Conservation (phyloP, 1,140 invertebrate genomes). For the Drosophila kurseongensis region DNA sequence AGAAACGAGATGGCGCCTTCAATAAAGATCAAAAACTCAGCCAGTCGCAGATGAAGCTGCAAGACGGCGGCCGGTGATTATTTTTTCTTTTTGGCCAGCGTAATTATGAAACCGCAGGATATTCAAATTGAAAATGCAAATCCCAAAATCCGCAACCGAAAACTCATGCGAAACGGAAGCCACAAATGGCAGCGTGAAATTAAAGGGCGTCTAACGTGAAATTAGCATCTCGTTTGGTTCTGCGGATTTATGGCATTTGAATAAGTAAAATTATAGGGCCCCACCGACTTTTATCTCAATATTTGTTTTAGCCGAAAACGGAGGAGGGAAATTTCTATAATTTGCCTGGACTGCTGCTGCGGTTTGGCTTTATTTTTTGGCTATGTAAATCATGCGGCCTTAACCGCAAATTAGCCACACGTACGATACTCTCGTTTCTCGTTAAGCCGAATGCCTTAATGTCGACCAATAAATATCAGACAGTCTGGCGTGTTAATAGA, state of each 20-base stretch:
- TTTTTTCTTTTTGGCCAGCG: background rate
- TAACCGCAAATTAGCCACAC: constrained; percentile 81
- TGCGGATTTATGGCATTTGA: constrained; percentile 72
- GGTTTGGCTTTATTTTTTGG: constrained; percentile 24
- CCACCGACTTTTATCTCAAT: constrained; percentile 47
- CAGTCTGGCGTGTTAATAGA: constrained; percentile 75
- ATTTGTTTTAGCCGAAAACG: constrained; percentile 59
- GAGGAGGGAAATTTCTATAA: constrained; percentile 73
- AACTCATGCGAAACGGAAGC: constrained; percentile 71
- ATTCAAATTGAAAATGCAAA: constrained; percentile 31
- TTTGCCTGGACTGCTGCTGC: constrained; percentile 62
- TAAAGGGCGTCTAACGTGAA: constrained; percentile 69
- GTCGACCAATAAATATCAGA: constrained; percentile 73
- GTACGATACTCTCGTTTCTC: constrained; percentile 63
- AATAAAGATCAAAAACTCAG: constrained; percentile 55
- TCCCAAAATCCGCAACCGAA: background rate
- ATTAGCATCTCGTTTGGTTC: constrained; percentile 47
- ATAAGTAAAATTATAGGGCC: constrained; percentile 37
- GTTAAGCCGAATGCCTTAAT: constrained; percentile 68
- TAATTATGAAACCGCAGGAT: constrained; percentile 42
- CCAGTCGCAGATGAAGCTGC: constrained; percentile 25
- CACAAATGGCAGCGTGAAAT: constrained; percentile 78
- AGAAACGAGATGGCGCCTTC: constrained; percentile 52
- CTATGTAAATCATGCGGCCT: constrained; percentile 74
- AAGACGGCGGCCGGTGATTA: background rate